These are phyloP conservation scores for Nettapus auritus DNA, from an alignment of 2,113 vertebrate genomes.

Conservation along the genomic window DNA sequence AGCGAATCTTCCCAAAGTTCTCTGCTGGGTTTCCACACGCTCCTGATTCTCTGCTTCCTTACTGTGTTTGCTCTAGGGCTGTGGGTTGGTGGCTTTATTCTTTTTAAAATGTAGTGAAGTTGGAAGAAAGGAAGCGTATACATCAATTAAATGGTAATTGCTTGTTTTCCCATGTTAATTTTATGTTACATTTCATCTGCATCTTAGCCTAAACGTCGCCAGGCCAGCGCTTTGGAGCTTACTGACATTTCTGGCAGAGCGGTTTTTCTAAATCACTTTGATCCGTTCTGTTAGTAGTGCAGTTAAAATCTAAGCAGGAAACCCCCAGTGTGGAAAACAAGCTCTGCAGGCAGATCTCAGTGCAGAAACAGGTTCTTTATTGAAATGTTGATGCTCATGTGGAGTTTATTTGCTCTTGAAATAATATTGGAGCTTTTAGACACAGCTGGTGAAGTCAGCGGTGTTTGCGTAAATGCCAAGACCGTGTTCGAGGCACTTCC, in stretches of 20 bases:
- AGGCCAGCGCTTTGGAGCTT: not conserved
- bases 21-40: accelerated
- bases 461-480: not conserved
- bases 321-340: not conserved
- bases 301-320: not conserved
- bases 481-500: not conserved
- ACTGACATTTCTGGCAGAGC: not conserved
- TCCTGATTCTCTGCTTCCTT: not conserved
- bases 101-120: not conserved
- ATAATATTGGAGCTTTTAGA: not conserved
- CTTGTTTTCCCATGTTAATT: not conserved
- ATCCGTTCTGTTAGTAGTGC: not conserved
- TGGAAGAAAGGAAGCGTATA: not conserved
- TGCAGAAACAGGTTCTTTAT: not conserved
- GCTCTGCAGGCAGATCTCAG: not conserved
- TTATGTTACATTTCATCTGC: not conserved
- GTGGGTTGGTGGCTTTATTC: not conserved
- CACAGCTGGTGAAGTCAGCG: not conserved
- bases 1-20: accelerated
- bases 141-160: not conserved
- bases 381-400: not conserved
- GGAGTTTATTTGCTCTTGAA: not conserved
- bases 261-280: not conserved
- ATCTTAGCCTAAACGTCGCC: not conserved
- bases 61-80: accelerated